Base-by-base conservation (phyloP, 2,113 vertebrate genomes). In the Trichechus manatus region DNA sequence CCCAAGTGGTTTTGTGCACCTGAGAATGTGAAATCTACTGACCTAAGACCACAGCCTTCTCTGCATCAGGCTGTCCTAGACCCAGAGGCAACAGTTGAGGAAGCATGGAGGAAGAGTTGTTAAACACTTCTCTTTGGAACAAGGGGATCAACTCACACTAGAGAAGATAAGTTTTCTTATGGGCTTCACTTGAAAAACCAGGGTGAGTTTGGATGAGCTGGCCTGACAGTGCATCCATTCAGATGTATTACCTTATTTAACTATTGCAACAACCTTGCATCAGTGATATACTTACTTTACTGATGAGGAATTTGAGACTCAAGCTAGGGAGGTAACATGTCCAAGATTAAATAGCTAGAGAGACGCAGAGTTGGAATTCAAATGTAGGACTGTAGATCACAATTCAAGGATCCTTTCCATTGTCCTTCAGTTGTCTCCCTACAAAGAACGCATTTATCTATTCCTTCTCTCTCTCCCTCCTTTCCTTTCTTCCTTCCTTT, bases 341-440 rank as follows among this genome's bases (percentile, higher is more conserved):
- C 31, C 77, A 44, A 9, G 31, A 36, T 19, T 39, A 29, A 78
- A 86, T 17, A 90, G 29, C 36, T 90, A 29, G 5, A 33, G 47
- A 79, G 25, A 15, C 0, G 8, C 42, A 81, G 20, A 89, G 36
- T 25, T 80, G 59, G 61, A 31, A 9, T 42, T 75, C 70, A 90
- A 72, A 44, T 1, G 7, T 5, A 6, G 9, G 9, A 9, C 6
- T 31, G 9, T 36, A 20, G 1, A 11, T 19, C 27, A 1, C 6
- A 36, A 50, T 56, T 14, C 29, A 25, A 79, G 31, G 27, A 47
- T 25, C 29, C 61, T 85, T 27, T 11, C 70, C 82, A 17, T 6
- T 42, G 17, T 61, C 27, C 14, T 19, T 84, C 27, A 8, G 9
- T 1, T 63, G 25, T 27, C 47, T 80, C 89, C 64, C 80, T 53